Conservation (phyloP, 1,140 invertebrate species). For the Thrips palmi region DNA sequence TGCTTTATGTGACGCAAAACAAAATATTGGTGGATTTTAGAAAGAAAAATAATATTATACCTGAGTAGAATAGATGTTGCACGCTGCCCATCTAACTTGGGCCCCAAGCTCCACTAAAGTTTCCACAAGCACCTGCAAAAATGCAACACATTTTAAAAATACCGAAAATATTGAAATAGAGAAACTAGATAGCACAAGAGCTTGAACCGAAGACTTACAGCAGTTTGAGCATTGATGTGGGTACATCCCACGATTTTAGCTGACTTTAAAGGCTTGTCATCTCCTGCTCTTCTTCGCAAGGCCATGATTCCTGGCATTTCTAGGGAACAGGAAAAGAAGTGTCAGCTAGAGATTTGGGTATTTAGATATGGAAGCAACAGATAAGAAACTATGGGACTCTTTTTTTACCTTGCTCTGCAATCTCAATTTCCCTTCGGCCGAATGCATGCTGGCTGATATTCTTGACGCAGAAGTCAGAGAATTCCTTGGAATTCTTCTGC, state of each 20-base stretch:
- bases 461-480: slow-evolving; percentile 75
- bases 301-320: slow-evolving; percentile 98
- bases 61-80: slow-evolving; percentile 97
- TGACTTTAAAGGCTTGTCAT: slow-evolving; percentile 86
- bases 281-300: slow-evolving; percentile 68
- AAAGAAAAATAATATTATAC: slow-evolving; percentile 21
- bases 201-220: slow-evolving; percentile 39
- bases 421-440: slow-evolving; percentile 90
- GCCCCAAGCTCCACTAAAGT: slow-evolving; percentile 80
- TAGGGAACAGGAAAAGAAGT: slow-evolving; percentile 16
- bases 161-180: background rate
- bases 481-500: slow-evolving; percentile 61
- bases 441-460: slow-evolving; percentile 85
- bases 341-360: slow-evolving; percentile 1
- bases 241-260: slow-evolving; percentile 95
- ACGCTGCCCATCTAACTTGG: slow-evolving; percentile 84
- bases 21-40: slow-evolving; percentile 6
- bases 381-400: slow-evolving; percentile 3
- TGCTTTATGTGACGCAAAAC: slow-evolving; percentile 13
- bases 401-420: slow-evolving; percentile 75
- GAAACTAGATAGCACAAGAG: background rate
- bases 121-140: slow-evolving; percentile 61
- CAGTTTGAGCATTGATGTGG: slow-evolving; percentile 95
- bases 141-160: background rate
- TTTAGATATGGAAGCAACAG: background rate